Conservation (phyloP, 2,113 vertebrate genomes). For the Euleptes europaea region DNA sequence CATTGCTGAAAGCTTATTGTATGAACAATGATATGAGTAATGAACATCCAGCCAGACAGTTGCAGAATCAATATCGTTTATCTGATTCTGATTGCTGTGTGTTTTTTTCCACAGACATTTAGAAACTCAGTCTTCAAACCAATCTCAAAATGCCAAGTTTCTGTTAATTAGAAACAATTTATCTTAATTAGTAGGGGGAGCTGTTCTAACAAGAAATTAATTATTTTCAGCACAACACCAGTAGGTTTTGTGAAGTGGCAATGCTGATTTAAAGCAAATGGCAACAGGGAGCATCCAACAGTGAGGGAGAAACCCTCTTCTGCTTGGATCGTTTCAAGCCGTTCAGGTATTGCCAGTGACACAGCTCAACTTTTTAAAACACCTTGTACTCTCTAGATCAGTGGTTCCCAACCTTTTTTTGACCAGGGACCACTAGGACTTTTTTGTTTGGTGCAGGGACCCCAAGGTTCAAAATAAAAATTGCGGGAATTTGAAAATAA, state of each 20-base stretch:
- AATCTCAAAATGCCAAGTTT: constrained; percentile 63
- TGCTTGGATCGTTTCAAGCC: constrained; percentile 31
- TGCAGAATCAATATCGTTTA: constrained; percentile 62
- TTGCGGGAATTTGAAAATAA: no score
- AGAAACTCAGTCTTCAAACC: constrained; percentile 60
- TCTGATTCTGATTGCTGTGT: constrained; percentile 55
- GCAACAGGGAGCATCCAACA: not conserved
- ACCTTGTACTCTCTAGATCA: constrained; percentile 26
- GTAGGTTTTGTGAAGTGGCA: constrained; percentile 60
- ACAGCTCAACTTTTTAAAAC: not conserved
- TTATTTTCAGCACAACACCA: constrained; percentile 54
- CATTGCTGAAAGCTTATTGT: constrained; percentile 13
- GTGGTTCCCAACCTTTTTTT: no score
- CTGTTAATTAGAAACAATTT: constrained; percentile 74
- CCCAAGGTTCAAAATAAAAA: no score
- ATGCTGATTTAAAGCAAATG: constrained; percentile 52
- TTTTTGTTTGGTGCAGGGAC: no score
- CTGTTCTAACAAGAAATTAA: constrained; percentile 68
- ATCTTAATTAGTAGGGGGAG: constrained; percentile 71
- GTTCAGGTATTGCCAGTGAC: constrained; percentile 10
- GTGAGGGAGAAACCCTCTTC: not conserved
- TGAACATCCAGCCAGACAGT: constrained; percentile 37
- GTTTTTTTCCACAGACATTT: constrained; percentile 47
- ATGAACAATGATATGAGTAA: constrained; percentile 27
- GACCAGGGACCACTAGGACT: no score